Evolutionary conservation across 2,888 invertebrate species (phyloP).

Genomic region (Penaeus monodon): DNA sequence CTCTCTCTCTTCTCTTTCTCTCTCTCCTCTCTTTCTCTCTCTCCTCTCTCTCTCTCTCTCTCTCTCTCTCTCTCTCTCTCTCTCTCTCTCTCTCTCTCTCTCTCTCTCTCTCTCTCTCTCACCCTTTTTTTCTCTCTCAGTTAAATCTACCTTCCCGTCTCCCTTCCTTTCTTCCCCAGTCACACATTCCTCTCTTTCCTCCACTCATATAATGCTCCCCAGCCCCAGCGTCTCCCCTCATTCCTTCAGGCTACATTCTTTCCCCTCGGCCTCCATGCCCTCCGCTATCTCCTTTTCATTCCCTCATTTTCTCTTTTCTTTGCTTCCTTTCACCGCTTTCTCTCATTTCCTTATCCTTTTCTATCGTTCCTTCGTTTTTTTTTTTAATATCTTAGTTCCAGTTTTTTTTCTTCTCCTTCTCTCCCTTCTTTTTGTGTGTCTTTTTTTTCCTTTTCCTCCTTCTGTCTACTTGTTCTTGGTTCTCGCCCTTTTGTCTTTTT

Average conservation of each 20-base stretch:
- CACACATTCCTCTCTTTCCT: too few relatives aligned
- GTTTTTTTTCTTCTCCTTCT: not conserved
- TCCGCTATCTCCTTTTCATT: slow-evolving; percentile 3
- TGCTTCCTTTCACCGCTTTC: not conserved
- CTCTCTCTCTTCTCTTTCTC: not conserved
- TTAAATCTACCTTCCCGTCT: not conserved
- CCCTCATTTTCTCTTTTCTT: not conserved
- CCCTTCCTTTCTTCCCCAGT: not conserved
- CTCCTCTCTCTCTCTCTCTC: not conserved
- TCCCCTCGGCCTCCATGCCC: too few relatives aligned
- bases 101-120: not conserved
- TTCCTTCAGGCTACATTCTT: too few relatives aligned
- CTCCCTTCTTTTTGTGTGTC: not conserved
- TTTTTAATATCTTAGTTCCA: too few relatives aligned
- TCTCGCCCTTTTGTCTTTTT: not conserved
- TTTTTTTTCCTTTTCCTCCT: not conserved
- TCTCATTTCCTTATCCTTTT: not conserved
- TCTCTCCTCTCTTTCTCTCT: not conserved
- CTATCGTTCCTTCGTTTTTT: not conserved
- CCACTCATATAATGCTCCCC: too few relatives aligned
- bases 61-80: not conserved
- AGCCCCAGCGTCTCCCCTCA: too few relatives aligned
- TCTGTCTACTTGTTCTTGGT: not conserved
- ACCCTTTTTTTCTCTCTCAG: not conserved
- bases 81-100: not conserved